Evolutionary conservation across 2,797 vertebrate species (phyloP), one percentile per base, ranked within the genome.

Genomic region (Fistularia tabacaria): DNA sequence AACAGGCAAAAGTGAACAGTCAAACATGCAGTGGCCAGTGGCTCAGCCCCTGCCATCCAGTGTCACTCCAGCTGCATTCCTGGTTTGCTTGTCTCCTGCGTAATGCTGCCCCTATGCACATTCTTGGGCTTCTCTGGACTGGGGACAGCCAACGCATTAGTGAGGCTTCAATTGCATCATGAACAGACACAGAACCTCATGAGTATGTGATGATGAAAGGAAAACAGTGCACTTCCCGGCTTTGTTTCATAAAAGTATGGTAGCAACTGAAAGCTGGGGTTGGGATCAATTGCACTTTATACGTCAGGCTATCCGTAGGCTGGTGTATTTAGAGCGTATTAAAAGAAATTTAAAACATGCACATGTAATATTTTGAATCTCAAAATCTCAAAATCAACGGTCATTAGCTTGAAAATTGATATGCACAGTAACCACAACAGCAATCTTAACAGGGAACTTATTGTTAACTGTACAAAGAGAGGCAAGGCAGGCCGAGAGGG

Each of bases 51-150:
- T 78, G 57, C n/a, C 66, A 48, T 57, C 69, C 60, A 38, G 48
- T 49, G 48, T 72, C 48, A 59, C 13, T 67, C 44, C 41, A 47
- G 43, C 69, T 65, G 74, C 83, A 85, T 88, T 86, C 85, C 77
- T 57, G 71, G 51, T 67, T 69, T 56, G 72, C 73, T 59, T 41
- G 66, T 77, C 78, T 77, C 59, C 68, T 60, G 61, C 74, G 72
- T 82, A 84, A 81, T 80, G 67, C 59, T 76, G 77, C 55, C 60
- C 71, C 67, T 68, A 25, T 80, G 81, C 81, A 84, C 84, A 87
- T 85, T 84, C 84, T 79, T 73, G 72, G 54, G 69, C 61, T 55
- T 73, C 71, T 76, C 52, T 62, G 53, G 64, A 49, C 59, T 48
- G 56, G 71, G 71, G 78, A 80, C 57, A 71, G 78, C 68, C 64